Evolutionary conservation across 2,888 invertebrate species (phyloP).

Genomic region (Aporophyla nigra): DNA sequence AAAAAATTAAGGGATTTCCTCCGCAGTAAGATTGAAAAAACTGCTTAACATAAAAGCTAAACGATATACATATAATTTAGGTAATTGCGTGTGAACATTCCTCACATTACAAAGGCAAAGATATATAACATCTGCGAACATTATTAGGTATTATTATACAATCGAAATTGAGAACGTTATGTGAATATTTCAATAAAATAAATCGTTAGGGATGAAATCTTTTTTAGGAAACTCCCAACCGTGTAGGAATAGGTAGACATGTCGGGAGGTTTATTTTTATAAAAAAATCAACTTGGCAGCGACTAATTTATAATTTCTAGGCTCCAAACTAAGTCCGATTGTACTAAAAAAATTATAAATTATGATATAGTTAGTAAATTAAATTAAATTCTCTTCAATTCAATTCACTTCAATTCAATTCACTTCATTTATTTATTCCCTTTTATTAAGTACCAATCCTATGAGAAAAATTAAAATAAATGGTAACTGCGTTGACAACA

Average conservation of each 20-base stretch:
- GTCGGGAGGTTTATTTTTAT: background rate
- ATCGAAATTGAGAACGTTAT: conserved; percentile 3
- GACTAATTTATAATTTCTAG: background rate
- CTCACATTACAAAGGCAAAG: background rate
- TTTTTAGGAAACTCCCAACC: background rate
- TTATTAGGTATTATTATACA: background rate
- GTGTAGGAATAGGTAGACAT: too few species aligned
- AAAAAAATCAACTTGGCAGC: background rate
- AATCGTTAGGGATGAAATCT: background rate
- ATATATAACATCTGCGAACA: background rate
- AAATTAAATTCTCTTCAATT: too few species aligned
- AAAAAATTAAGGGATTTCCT: background rate
- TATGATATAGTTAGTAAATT: too few species aligned
- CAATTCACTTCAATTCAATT: too few species aligned
- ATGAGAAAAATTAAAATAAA: background rate
- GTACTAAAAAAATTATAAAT: background rate
- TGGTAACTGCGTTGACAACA: background rate
- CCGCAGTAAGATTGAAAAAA: background rate
- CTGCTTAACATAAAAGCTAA: background rate
- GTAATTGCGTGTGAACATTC: conserved; percentile 4
- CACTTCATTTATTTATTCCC: too few species aligned
- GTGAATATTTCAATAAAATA: background rate
- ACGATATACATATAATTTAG: background rate
- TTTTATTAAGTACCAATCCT: too few species aligned
- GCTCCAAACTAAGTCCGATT: too few species aligned